A percentile compares a stretch with the other conserved stretches of the same genome.
Evolutionary conservation across 2,888 invertebrate species (phyloP).

Genomic region (Linyphia triangularis): DNA sequence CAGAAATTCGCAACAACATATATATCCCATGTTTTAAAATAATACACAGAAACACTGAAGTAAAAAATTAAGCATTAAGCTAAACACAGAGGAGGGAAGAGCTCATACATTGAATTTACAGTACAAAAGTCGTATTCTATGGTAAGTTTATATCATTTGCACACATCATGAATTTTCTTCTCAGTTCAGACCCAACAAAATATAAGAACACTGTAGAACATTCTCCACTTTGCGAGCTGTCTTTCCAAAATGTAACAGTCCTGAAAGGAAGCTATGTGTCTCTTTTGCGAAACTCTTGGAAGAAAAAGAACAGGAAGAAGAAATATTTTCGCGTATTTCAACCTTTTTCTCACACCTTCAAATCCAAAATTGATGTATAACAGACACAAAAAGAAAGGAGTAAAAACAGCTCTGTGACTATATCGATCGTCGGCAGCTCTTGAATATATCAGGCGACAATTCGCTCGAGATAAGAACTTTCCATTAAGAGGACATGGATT

Average conservation of each 20-base stretch:
- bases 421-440: neutral
- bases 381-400: neutral
- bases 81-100: too few species aligned
- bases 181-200: too few species aligned
- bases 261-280: neutral
- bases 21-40: too few species aligned
- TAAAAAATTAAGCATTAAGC: too few species aligned
- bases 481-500: constrained; percentile 6
- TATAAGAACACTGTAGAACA: too few species aligned
- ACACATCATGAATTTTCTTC: too few species aligned
- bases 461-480: constrained; percentile 24
- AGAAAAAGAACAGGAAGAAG: too few species aligned
- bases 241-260: neutral
- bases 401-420: neutral
- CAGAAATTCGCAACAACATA: too few species aligned
- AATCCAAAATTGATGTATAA: neutral
- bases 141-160: too few species aligned
- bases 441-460: neutral
- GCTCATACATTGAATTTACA: too few species aligned
- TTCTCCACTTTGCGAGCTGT: neutral
- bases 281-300: neutral
- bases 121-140: too few species aligned
- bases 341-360: neutral
- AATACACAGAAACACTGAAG: too few species aligned
- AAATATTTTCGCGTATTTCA: neutral